Conservation (phyloP, 53 echinoderm and acorn worm species). For the Hippasteria phrygiana region DNA sequence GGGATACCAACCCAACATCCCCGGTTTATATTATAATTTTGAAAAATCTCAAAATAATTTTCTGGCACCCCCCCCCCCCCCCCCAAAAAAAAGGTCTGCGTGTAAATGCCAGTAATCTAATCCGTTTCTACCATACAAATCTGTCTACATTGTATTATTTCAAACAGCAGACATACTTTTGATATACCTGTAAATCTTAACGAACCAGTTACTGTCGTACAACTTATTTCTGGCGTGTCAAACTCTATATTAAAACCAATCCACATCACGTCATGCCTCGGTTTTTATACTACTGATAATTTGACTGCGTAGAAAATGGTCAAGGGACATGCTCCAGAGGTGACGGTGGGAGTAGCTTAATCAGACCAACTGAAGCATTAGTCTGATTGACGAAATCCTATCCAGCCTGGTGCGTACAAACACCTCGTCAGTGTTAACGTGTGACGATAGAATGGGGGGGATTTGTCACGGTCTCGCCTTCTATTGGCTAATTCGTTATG, state of each 20-base stretch:
- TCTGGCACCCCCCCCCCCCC: too few species aligned
- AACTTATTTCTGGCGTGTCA: not conserved
- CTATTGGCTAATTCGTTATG: too few species aligned
- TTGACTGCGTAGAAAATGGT: not conserved
- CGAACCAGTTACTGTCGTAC: conserved; percentile 22
- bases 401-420: not conserved
- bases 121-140: too few species aligned
- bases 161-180: too few species aligned
- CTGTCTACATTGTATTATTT: too few species aligned
- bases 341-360: not conserved
- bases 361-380: conserved; percentile 35
- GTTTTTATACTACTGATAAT: not conserved
- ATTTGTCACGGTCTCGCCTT: too few species aligned
- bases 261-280: conserved; percentile 30
- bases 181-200: not conserved
- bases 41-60: too few species aligned
- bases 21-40: too few species aligned
- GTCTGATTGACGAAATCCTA: conserved; percentile 58
- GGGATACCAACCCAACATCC: too few species aligned
- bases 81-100: too few species aligned
- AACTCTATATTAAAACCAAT: conserved; percentile 21
- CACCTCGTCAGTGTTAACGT: not conserved
- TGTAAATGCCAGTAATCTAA: too few species aligned
- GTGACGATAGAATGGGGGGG: too few species aligned
- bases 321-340: not conserved